phyloP scores from a whole-genome alignment of 2,888 invertebrate species.

The Eilema depressum region DNA sequence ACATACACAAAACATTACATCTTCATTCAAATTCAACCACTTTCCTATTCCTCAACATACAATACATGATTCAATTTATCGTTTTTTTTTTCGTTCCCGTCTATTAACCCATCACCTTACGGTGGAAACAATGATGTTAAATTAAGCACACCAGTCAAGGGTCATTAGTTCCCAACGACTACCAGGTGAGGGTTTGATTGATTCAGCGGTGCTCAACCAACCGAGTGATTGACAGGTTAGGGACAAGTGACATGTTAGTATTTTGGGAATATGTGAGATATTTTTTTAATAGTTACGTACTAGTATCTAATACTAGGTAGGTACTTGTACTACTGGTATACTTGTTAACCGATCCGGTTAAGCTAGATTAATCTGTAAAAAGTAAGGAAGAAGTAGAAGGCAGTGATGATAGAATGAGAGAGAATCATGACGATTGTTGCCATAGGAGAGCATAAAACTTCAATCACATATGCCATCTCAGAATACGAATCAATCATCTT shows the following conservation, averaged over 20 bases:
- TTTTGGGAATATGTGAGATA: background rate
- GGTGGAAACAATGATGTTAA: constrained; percentile 67
- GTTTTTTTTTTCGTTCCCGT: constrained; percentile 28
- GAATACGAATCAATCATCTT: too few relatives aligned
- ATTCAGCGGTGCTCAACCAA: constrained; percentile 62
- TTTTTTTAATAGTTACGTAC: background rate
- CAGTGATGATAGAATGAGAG: too few relatives aligned
- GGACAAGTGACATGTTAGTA: constrained; percentile 2
- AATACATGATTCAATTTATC: constrained; percentile 16
- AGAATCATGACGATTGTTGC: too few relatives aligned
- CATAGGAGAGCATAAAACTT: too few relatives aligned
- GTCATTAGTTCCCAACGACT: constrained; percentile 65
- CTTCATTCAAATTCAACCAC: background rate
- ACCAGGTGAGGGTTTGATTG: constrained; percentile 73
- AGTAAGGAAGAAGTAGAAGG: too few relatives aligned
- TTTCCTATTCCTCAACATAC: background rate
- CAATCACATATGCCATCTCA: too few relatives aligned
- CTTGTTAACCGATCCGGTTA: too few relatives aligned
- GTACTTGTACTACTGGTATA: background rate
- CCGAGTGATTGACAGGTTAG: constrained; percentile 43
- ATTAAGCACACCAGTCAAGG: constrained; percentile 73
- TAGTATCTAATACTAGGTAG: background rate
- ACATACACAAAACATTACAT: too few relatives aligned
- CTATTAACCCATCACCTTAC: constrained; percentile 59
- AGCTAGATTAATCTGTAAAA: too few relatives aligned